These are phyloP conservation scores for Drosophila aldrichi DNA, from an alignment of 2,888 invertebrate genomes.

Conservation along the genomic window DNA sequence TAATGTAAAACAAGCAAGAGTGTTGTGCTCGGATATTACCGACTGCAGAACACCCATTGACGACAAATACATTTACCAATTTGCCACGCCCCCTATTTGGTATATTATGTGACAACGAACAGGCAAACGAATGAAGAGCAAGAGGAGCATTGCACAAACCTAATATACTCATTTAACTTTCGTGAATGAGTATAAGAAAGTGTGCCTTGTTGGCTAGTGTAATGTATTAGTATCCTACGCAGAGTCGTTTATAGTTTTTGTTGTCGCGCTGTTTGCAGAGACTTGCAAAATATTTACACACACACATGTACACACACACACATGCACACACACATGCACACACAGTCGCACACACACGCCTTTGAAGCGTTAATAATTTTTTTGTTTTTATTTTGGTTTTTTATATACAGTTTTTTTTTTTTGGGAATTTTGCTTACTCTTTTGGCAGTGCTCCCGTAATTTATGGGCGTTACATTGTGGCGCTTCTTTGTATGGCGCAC, in stretches of 20 bases:
- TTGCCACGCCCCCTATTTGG: too few relatives aligned
- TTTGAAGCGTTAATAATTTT: constrained; percentile 69
- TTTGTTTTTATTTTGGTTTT: constrained; percentile 27
- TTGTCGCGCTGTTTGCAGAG: constrained; percentile 38
- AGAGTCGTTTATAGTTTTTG: constrained; percentile 52
- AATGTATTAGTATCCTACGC: constrained; percentile 52
- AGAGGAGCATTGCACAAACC: too few relatives aligned
- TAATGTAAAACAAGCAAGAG: too few relatives aligned
- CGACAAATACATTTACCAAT: too few relatives aligned
- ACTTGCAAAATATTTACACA: constrained; percentile 41
- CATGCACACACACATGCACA: constrained; percentile 16
- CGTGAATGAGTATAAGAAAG: not conserved
- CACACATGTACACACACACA: constrained; percentile 18
- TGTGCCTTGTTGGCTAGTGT: constrained; percentile 12
- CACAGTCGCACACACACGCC: constrained; percentile 21
- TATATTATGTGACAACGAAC: too few relatives aligned
- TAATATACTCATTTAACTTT: too few relatives aligned
- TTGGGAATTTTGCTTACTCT: constrained; percentile 50
- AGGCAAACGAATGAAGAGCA: too few relatives aligned
- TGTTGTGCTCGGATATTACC: too few relatives aligned
- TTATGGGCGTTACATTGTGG: constrained; percentile 74
- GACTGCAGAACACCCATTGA: too few relatives aligned
- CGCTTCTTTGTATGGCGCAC: constrained; percentile 62
- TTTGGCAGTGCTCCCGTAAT: constrained; percentile 58
- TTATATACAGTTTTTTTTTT: constrained; percentile 8